phyloP scores from a whole-genome alignment of 2,888 invertebrate species.

The Plagodis pulveraria region DNA sequence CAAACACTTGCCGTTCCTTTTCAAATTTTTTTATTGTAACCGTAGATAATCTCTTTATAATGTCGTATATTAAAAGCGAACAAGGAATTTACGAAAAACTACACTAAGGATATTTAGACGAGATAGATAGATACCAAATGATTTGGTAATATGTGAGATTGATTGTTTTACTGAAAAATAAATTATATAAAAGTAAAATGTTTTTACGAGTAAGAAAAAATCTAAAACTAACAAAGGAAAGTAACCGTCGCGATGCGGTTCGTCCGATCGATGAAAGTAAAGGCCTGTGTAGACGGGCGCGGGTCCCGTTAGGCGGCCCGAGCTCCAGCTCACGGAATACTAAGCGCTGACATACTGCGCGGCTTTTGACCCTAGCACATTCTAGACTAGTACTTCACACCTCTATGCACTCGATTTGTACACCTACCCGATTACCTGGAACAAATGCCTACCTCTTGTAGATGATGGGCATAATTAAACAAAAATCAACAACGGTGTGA shows the following conservation, averaged over 20 bases:
- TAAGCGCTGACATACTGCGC: slow-evolving; percentile 84
- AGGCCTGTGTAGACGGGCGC: slow-evolving; percentile 76
- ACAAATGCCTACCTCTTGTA: slow-evolving; percentile 31
- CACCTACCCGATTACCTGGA: slow-evolving; percentile 44
- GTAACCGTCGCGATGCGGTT: slow-evolving; percentile 76
- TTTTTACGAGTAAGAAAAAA: slow-evolving; percentile 39
- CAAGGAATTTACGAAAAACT: slow-evolving; percentile 19
- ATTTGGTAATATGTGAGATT: slow-evolving; percentile 10
- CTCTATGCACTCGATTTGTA: slow-evolving; percentile 65
- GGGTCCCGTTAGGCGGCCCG: slow-evolving; percentile 79
- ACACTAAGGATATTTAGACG: not conserved
- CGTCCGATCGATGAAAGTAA: slow-evolving; percentile 84
- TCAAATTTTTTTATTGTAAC: slow-evolving; percentile 58
- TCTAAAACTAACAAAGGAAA: slow-evolving; percentile 80
- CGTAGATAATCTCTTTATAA: slow-evolving; percentile 65
- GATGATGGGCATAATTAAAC: not conserved
- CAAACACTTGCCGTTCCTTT: slow-evolving; percentile 72
- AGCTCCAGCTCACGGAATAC: slow-evolving; percentile 79
- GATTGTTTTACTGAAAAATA: slow-evolving; percentile 22
- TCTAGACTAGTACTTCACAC: slow-evolving; percentile 80
- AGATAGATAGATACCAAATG: not conserved
- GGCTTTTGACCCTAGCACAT: slow-evolving; percentile 84
- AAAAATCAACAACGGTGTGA: slow-evolving; percentile 24
- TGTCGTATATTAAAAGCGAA: slow-evolving; percentile 42
- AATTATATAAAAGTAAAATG: slow-evolving; percentile 46